Base-by-base conservation (phyloP, 2,113 vertebrate genomes). In the Mormyrus iriodes region DNA sequence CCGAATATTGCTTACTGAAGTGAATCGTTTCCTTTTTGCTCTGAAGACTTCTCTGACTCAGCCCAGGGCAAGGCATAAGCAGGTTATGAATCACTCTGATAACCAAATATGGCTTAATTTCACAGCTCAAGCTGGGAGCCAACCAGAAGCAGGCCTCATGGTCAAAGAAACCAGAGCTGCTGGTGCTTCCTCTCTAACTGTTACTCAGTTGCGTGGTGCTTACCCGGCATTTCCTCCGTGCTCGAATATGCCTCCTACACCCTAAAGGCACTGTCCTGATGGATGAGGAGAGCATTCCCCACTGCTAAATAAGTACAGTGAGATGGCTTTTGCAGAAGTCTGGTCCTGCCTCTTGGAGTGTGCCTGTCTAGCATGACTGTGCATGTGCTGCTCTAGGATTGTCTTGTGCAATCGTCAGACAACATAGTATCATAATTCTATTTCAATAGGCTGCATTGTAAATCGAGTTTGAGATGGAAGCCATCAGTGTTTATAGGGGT, bases 91-190 rank as follows among this genome's bases (percentile, higher is more conserved):
- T 15, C 48, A 27, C n/a, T 24, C 83, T 48, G 24, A 89, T 84
- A n/a, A 88, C 91, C 91, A 91, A 88, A 91, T 88, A 90, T 89
- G 61, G 90, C 86, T 44, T 79, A 79, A 44, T 88, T 73, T 88
- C 73, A 48, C 82, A 48, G 44, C 24, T 46, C 42, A 12, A 27
- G 69, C 27, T 42, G 24, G 42, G 58, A n/a, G 27, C 53, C 39
- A 51, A n/a, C 48, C 90, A 79, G 79, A 89, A 65, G 83, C 21
- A 3, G 44, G 19, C 69, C 85, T 69, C 69, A 15, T 61, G 24
- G 89, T 89, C 89, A 88, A 87, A 90, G 90, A 90, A 90, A 88
- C 65, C 86, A 55, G 69, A 65, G 61, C 27, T 49, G 86, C 10
- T 49, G 44, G 39, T n/a, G 73, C 89, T 90, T 91, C 90, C 85